Base-by-base conservation (phyloP, 2,797 vertebrate species). In the Numenius phaeopus region DNA sequence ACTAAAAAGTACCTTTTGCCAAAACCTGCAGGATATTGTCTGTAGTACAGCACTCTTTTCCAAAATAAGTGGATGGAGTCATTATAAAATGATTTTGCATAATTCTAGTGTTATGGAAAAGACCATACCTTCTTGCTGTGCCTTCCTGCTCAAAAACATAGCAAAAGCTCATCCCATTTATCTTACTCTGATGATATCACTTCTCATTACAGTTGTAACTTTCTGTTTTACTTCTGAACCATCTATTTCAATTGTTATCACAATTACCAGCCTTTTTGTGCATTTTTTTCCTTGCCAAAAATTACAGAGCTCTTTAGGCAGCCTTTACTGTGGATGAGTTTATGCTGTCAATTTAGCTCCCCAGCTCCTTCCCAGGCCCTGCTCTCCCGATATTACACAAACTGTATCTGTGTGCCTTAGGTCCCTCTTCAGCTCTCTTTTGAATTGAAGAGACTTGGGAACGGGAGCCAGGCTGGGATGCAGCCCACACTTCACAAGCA, bases 91-190 rank as follows among this genome's bases (percentile, higher is more conserved):
- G 2, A 58, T 77, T 94, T 90, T 89, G 15, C 4, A 9, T 76
- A 40, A 65, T 49, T 82, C 14, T 76, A 72, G 62, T 62, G 27
- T 6, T 76, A 32, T 34, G 17, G n/a, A 54, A 84, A 80, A 85
- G 21, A 54, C 8, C 20, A 47, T 50, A 50, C 19, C 27, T 90
- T 91, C 54, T 81, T 73, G 13, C 26, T 54, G 20, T 76, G 39
- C 19, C 42, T 37, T 71, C 30, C 83, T 90, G 32, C 50, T 87
- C n/a, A 64, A 59, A 93, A 95, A 22, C 32, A 93, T 78, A 92
- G 44, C 22, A 71, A 61, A 90, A 95, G 22, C 37, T 76, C 16
- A 73, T 47, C 34, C n/a, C 44, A 47, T 90, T 80, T 79, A 71
- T 37, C 59, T 94, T 83, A 82, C 4, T 79, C 42, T 76, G 47